Percentiles rank a stretch among this genome's conserved stretches.
Conservation (phyloP, 2,113 vertebrate species). For the Phyllostomus hastatus region DNA sequence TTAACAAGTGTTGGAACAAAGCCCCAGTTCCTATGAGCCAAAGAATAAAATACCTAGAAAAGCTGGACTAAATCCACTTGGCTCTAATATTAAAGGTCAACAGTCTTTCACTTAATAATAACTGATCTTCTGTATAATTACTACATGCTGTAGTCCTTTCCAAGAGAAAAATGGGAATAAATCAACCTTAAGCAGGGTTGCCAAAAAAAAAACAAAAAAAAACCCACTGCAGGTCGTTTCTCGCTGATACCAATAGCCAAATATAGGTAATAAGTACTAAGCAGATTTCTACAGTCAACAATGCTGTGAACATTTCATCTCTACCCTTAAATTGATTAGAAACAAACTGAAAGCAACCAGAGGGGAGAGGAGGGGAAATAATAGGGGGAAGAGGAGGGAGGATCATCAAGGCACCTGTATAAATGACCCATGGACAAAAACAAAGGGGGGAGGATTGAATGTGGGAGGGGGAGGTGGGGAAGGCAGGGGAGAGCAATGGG, state of each 20-base stretch:
- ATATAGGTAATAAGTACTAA: background rate
- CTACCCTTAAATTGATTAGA: slow-evolving; percentile 27
- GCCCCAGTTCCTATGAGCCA: background rate
- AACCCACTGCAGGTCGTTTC: background rate
- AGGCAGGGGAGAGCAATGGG: too few species aligned
- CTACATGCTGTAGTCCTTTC: background rate
- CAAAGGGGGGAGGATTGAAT: too few species aligned
- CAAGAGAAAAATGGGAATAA: slow-evolving; percentile 44
- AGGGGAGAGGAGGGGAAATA: too few species aligned
- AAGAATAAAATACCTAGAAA: slow-evolving; percentile 13
- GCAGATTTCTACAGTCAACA: background rate
- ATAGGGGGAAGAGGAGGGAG: too few species aligned
- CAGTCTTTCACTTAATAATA: slow-evolving; percentile 27
- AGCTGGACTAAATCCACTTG: slow-evolving; percentile 41
- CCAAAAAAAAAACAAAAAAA: too few species aligned
- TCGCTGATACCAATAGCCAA: background rate
- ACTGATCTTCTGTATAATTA: slow-evolving; percentile 21
- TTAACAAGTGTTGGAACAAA: slow-evolving; percentile 52
- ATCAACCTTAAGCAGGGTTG: background rate
- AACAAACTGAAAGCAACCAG: background rate
- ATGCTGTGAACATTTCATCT: background rate
- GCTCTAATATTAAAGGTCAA: background rate
- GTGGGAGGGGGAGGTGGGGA: too few species aligned
- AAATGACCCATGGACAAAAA: too few species aligned
- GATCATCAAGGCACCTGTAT: too few species aligned